Base-by-base conservation (phyloP, 2,888 invertebrate genomes). In the Apamea sordens region DNA sequence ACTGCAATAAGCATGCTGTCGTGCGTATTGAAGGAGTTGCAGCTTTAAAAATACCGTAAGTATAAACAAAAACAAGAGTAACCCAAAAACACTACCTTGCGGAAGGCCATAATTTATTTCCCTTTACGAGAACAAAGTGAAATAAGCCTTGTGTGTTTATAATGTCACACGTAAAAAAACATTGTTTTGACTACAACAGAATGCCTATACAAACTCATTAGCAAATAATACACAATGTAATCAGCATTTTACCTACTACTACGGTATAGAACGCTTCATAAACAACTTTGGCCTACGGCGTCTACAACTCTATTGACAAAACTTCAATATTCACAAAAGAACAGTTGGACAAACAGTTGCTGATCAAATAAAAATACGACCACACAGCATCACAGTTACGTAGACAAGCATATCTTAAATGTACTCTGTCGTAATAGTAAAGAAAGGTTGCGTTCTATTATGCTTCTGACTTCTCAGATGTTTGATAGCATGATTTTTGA, bases 331-430 rank as follows among this genome's bases (percentile, higher is more conserved):
- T 84, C 86, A 89, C 85, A 80, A 84, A 84, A 87, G 86, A 85
- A 89, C 90, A 92, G 88, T 91, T 91, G 88, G 84, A 65, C 76
- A 89, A 90, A 88, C 83, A 89, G 69, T 79, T 73, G 79, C 77
- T 80, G 74, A 79, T 84, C 81, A 90, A 89, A 90, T 81, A 89
- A 80, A 84, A 84, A 85, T 71, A 78, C 56, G 78, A 78, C 88
- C 86, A 83, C 90, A 84, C 87, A 87, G 64, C 87, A 87, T 68
- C 73, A 84, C 73, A 64, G 76, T 69, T 85, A 71, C 86, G 86
- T 82, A 84, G 65, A 68, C 80, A 84, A 84, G 73, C 87, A 56
- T 74, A 85, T 65, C 84, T 75, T 75, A 79, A 84, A 80, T 36
- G 79, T 85, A 61, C 56, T 32, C 21, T 69, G 28, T 84, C 88